A percentile compares a stretch with the other conserved stretches of the same genome.
phyloP scores from a whole-genome alignment of 2,113 vertebrate species.

The Psophia crepitans region DNA sequence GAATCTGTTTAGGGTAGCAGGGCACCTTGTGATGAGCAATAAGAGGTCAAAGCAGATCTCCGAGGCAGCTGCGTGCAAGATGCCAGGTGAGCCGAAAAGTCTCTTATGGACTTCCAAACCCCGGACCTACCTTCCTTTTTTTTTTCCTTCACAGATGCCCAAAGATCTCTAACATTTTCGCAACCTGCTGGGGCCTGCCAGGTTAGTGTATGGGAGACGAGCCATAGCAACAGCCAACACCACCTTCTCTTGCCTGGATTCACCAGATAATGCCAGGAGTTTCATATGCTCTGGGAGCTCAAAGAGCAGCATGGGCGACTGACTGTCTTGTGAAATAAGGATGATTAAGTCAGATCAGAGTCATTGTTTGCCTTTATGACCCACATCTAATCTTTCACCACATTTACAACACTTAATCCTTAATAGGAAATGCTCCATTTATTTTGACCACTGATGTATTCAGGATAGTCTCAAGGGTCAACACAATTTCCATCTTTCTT shows the following conservation, averaged over 20 bases:
- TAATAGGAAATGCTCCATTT: conserved; percentile 33
- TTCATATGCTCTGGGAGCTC: neutral
- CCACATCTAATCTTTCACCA: neutral
- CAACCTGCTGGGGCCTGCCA: neutral
- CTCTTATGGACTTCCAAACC: neutral
- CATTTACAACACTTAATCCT: conserved; percentile 34
- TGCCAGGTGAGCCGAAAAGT: neutral
- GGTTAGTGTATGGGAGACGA: neutral
- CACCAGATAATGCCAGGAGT: neutral
- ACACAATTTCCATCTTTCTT: neutral
- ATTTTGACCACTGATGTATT: conserved; percentile 13
- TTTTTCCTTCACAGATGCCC: neutral
- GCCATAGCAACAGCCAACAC: neutral
- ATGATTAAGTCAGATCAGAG: conserved; percentile 29
- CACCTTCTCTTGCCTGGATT: neutral
- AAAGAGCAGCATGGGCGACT: neutral
- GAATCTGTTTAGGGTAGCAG: neutral
- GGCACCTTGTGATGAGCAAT: neutral
- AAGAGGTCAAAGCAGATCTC: neutral
- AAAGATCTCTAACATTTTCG: neutral
- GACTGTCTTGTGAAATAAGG: conserved; percentile 2
- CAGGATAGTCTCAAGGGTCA: conserved; percentile 2
- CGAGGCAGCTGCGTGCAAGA: neutral
- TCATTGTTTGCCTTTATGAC: conserved; percentile 20
- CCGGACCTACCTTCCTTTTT: neutral